A percentile compares a stretch with the other conserved stretches of the same genome.
These are phyloP conservation scores for Osmerus eperlanus DNA, from an alignment of 2,113 vertebrate species.

Conservation along the genomic window DNA sequence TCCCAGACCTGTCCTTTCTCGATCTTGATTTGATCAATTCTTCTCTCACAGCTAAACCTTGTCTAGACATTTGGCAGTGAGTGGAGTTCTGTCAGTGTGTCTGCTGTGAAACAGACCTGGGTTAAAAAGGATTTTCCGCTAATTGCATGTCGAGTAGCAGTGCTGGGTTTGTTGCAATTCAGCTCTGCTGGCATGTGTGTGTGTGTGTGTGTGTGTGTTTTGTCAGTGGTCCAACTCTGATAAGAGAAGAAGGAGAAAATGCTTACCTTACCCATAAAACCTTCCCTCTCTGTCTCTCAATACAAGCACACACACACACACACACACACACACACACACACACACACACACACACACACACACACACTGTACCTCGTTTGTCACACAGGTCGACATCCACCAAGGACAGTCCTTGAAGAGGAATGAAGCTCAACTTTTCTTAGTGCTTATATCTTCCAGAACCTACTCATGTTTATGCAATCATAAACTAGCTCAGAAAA, in stretches of 20 bases:
- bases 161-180: too few relatives aligned
- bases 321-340: background rate
- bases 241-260: background rate
- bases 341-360: background rate
- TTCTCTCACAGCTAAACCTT: too few relatives aligned
- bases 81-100: too few relatives aligned
- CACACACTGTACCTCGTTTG: background rate
- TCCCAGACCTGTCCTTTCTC: too few relatives aligned
- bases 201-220: background rate
- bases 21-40: too few relatives aligned
- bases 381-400: background rate
- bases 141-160: too few relatives aligned
- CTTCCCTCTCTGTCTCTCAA: background rate
- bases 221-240: background rate
- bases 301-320: background rate
- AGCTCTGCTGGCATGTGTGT: too few relatives aligned
- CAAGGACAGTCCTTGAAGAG: background rate
- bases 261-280: background rate
- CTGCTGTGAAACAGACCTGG: too few relatives aligned
- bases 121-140: too few relatives aligned
- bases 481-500: background rate
- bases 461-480: background rate
- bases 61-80: too few relatives aligned
- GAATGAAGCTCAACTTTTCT: background rate
- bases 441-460: background rate